Evolutionary conservation across 2,888 invertebrate species (phyloP), one percentile per base, ranked within the genome.

Genomic region (Ferdinandea cuprea): DNA sequence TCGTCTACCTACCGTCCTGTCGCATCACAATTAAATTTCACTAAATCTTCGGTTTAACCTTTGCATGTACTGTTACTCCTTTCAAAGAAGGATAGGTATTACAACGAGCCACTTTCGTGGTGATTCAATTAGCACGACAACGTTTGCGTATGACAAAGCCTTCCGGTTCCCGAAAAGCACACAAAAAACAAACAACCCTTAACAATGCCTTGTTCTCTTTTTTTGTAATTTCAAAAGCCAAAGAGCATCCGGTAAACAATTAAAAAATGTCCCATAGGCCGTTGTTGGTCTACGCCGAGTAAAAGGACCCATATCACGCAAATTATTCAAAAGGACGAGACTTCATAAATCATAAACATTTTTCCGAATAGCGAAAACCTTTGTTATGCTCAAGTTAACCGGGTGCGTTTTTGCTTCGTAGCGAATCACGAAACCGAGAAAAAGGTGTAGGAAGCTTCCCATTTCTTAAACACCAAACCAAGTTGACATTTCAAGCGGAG

Each of bases 271-370:
- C 54, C 65, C 44, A 50, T 17, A 32, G 61, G 46, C 40, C 44
- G 17, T 25, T 35, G 35, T 52, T 61, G 30, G n/a, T 44, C 28
- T 25, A 37, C 13, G 28, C 11, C 35, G 6, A 17, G 19, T 11
- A n/a, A 19, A 32, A 32, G 40, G 15, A 69, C 59, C 71, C 58
- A 48, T 58, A 58, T 74, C 74, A 74, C 58, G 48, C 48, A 65
- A 74, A 74, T 66, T 74, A 74, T 74, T 74, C 74, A 74, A 74
- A 65, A 66, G 74, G 65, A 66, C 58, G 58, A 58, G 56, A 74
- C 74, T 66, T 50, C 74, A 74, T 74, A 74, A 74, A 74, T 74
- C 74, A 74, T 48, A 74, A 74, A 56, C 42, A 50, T 46, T 66
- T 50, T 48, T 30, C 61, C 48, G 25, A 66, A 66, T 44, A 56